Conservation (phyloP, 2,113 vertebrate genomes). For the Malurus alboscapulatus region DNA sequence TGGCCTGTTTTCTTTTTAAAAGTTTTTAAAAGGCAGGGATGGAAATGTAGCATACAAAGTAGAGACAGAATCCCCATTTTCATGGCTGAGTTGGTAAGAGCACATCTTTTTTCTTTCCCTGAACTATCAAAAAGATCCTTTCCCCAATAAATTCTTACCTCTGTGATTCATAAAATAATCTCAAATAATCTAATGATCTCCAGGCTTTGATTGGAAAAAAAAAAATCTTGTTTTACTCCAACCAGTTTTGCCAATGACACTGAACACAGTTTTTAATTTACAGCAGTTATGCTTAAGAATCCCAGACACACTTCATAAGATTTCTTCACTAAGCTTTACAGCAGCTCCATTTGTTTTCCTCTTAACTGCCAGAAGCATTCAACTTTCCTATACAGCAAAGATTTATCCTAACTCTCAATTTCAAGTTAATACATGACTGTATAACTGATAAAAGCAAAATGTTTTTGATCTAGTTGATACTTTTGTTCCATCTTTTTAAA, state of each 20-base stretch:
- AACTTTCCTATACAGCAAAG: neutral
- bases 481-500: neutral
- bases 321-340: neutral
- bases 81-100: neutral
- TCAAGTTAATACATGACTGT: neutral
- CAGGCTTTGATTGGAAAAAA: neutral
- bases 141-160: neutral
- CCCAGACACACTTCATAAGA: neutral
- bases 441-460: neutral
- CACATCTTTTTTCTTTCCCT: neutral
- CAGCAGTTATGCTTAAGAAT: neutral
- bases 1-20: neutral
- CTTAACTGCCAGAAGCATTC: neutral
- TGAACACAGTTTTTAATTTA: neutral
- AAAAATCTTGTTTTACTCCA: neutral
- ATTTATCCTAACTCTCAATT: neutral
- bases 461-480: neutral
- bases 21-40: neutral
- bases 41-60: neutral
- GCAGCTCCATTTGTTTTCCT: neutral
- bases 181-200: neutral
- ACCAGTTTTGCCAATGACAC: neutral
- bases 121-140: neutral
- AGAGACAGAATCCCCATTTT: fast-evolving
- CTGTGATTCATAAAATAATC: neutral